phyloP scores from a whole-genome alignment of 2,797 vertebrate genomes.

The Rhodeus uyekii region DNA sequence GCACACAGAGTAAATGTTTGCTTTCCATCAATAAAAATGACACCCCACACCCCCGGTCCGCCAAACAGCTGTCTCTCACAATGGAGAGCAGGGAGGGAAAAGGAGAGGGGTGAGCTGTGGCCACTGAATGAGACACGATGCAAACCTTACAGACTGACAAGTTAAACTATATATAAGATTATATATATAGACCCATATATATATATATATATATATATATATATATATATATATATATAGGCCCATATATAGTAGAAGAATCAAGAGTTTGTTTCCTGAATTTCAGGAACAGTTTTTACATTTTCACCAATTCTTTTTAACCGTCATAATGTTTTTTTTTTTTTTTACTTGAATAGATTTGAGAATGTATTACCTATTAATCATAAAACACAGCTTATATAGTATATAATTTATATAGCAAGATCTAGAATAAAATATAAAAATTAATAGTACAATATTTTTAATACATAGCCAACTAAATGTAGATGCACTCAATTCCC shows the following conservation, averaged over 20 bases:
- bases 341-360: neutral
- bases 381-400: neutral
- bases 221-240: too few species aligned
- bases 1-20: constrained; percentile 61
- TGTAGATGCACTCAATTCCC: neutral
- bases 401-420: neutral
- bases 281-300: neutral
- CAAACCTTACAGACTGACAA: neutral
- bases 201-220: too few species aligned
- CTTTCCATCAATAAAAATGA: constrained; percentile 60
- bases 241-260: too few species aligned
- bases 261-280: neutral
- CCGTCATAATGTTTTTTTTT: neutral
- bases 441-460: neutral
- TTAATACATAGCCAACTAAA: neutral
- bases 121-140: constrained; percentile 40
- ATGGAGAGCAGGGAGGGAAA: constrained; percentile 37
- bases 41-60: constrained; percentile 57
- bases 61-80: constrained; percentile 56
- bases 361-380: neutral
- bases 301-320: neutral
- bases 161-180: too few species aligned
- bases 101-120: constrained; percentile 32
- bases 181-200: neutral
- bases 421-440: neutral